These are phyloP conservation scores for Pangasius macronema DNA, from an alignment of 2,797 vertebrate species.

Conservation along the genomic window DNA sequence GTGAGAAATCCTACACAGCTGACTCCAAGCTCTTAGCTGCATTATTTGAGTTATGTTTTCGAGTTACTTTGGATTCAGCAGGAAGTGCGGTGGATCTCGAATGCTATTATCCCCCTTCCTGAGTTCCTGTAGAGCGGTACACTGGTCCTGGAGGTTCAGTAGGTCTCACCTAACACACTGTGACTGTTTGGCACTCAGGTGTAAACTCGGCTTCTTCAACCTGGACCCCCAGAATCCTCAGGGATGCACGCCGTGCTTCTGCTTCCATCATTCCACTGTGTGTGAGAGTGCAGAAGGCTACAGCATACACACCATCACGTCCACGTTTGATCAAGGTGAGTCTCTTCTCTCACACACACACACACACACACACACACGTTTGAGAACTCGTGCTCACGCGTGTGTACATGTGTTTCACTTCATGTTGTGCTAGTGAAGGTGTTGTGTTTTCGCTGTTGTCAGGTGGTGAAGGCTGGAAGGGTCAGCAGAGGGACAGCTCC, in stretches of 20 bases:
- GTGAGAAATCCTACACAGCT: too few relatives aligned
- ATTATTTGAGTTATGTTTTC: too few relatives aligned
- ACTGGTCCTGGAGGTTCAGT: neutral
- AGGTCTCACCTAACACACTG: neutral
- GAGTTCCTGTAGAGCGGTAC: neutral
- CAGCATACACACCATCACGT: conserved; percentile 78
- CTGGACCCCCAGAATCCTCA: conserved; percentile 83
- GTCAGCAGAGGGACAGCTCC: conserved; percentile 83
- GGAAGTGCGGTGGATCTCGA: neutral
- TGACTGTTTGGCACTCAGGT: conserved; percentile 70
- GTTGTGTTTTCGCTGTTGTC: conserved; percentile 18
- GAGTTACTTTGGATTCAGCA: neutral
- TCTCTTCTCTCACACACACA: neutral
- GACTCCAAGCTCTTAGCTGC: too few relatives aligned
- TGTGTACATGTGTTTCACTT: neutral
- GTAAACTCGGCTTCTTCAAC: conserved; percentile 94
- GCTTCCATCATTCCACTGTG: conserved; percentile 94
- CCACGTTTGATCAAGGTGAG: conserved; percentile 82
- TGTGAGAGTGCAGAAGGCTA: conserved; percentile 84
- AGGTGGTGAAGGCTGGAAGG: conserved; percentile 88
- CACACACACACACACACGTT: neutral
- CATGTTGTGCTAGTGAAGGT: neutral
- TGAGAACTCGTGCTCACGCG: neutral
- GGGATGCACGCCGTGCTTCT: conserved; percentile 95
- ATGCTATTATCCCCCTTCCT: neutral